A percentile compares a stretch with the other conserved stretches of the same genome.
Conservation (phyloP, 1,140 invertebrate genomes). For the Papilio polyxenes region DNA sequence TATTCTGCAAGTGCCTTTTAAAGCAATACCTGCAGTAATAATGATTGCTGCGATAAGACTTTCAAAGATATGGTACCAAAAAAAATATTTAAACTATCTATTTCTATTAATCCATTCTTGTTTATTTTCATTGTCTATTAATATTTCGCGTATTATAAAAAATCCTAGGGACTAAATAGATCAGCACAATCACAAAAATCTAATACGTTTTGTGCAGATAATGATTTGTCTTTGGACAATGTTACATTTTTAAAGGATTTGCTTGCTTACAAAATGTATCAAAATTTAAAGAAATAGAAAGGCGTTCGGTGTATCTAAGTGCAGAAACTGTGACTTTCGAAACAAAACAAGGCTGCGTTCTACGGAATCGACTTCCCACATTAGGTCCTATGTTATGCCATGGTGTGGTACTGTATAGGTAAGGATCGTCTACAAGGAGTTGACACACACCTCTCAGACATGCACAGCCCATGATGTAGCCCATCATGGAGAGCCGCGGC, state of each 20-base stretch:
- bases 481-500: conserved; percentile 85
- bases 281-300: background rate
- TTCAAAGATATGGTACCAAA: background rate
- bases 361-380: background rate
- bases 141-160: too few relatives aligned
- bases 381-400: background rate
- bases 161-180: too few relatives aligned
- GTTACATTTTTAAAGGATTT: too few relatives aligned
- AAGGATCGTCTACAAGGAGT: conserved; percentile 14
- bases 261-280: background rate
- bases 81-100: background rate
- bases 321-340: background rate
- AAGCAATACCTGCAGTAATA: background rate
- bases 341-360: background rate
- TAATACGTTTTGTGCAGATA: too few relatives aligned
- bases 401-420: background rate
- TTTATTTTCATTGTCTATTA: too few relatives aligned
- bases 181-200: too few relatives aligned
- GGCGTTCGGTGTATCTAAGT: background rate
- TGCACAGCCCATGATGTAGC: conserved; percentile 94
- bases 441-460: conserved; percentile 89
- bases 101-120: too few relatives aligned
- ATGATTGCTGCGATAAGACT: background rate
- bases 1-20: conserved; percentile 20
- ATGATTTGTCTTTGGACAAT: too few relatives aligned